These are phyloP conservation scores for Parazoanthus swiftii DNA, from an alignment of 92 coral and sea anemone genomes.

Conservation along the genomic window DNA sequence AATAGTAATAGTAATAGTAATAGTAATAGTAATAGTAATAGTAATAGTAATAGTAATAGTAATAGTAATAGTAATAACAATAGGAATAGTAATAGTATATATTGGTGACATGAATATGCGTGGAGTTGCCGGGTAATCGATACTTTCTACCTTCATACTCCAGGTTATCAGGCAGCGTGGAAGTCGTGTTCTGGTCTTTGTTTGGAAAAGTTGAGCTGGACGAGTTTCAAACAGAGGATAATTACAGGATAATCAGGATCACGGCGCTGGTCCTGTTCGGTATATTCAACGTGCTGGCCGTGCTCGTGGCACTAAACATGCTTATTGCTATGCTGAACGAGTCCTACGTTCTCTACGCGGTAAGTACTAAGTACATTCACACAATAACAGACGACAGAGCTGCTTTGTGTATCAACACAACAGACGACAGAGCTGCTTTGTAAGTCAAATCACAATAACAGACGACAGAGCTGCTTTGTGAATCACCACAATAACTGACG, in stretches of 20 bases:
- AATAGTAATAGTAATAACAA: background rate
- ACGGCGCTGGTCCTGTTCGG: constrained; percentile 49
- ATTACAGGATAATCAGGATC: constrained; percentile 36
- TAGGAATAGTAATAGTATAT: no score
- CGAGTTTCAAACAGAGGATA: constrained; percentile 39
- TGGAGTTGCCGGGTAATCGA: background rate
- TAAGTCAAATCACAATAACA: no score
- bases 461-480: no score
- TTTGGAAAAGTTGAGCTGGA: constrained; percentile 46
- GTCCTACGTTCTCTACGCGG: constrained; percentile 48
- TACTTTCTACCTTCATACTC: background rate
- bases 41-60: background rate
- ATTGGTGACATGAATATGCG: background rate
- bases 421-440: no score
- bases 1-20: no score
- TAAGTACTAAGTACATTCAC: background rate
- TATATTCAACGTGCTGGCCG: constrained; percentile 46
- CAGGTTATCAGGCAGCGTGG: constrained; percentile 46
- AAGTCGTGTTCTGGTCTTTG: constrained; percentile 52
- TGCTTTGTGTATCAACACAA: no score
- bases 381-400: no score
- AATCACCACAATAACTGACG: no score
- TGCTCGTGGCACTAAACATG: constrained; percentile 55
- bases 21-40: background rate
- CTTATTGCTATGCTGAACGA: constrained; percentile 57